Evolutionary conservation across 92 coral and sea anemone species (phyloP), one percentile per base, ranked within the genome.

Genomic region (Parazoanthus atlanticus): DNA sequence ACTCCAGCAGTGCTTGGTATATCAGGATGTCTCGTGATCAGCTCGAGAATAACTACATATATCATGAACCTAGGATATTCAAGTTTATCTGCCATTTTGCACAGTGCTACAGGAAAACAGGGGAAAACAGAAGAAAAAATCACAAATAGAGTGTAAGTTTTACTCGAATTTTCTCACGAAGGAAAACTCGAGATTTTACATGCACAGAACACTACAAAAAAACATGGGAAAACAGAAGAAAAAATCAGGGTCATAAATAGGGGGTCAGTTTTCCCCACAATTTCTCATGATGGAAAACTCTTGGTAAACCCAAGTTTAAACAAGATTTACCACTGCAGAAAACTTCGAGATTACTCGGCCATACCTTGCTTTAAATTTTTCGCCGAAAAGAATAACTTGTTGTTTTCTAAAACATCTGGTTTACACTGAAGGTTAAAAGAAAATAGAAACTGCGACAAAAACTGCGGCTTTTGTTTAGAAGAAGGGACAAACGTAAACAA

Each of bases 401-500:
- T 66, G 73, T 30, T 66, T 66, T 66, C 73, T 66, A 66, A 66
- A 66, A 66, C 30, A 66, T 66, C 41, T n/a, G 79, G 79, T 49
- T 74, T 74, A 74, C 79, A 74, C 79, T 4, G 2, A 74, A 49
- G 79, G 11, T 74, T 74, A 74, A 74, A 74, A n/a, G n/a, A n/a
- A n/a, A n/a, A n/a, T n/a, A n/a, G n/a, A n/a, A n/a, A n/a, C n/a
- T n/a, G n/a, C n/a, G n/a, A n/a, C n/a, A n/a, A 66, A 34, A 74
- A 74, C 79, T 74, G 79, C 79, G 49, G 49, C 79, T 74, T 74
- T 74, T 74, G 79, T 74, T 74, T 74, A 74, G 34, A 74, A 74
- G 79, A 74, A 74, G 79, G n/a, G 79, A 74, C 43, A 74, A 74
- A 74, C 33, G 79, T 74, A 34, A 74, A 74, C 79, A 49, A 74